These are phyloP conservation scores for Drosophila gaucha DNA, from an alignment of 2,888 invertebrate genomes.

Conservation along the genomic window DNA sequence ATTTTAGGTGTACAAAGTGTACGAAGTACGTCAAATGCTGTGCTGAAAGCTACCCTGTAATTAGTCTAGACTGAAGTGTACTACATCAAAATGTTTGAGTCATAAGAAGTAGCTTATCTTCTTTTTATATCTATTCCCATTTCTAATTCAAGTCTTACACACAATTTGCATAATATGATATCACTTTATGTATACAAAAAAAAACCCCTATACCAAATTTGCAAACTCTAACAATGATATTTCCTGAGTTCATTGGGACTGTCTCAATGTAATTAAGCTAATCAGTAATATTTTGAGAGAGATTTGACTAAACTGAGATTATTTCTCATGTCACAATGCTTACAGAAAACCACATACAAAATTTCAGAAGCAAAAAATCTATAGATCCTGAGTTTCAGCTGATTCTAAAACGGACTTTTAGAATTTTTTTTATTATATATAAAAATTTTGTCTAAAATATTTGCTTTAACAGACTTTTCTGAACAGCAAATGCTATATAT, in stretches of 20 bases:
- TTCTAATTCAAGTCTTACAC: slow-evolving; percentile 6
- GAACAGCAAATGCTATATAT: too few relatives aligned
- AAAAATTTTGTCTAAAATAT: too few relatives aligned
- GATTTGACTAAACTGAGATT: neutral
- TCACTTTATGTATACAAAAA: neutral
- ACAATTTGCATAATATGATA: slow-evolving; percentile 4
- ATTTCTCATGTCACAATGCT: too few relatives aligned
- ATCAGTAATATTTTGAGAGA: too few relatives aligned
- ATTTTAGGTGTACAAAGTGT: neutral
- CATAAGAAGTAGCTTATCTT: too few relatives aligned
- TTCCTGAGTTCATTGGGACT: slow-evolving; percentile 2
- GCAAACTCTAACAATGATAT: neutral
- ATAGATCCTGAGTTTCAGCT: neutral
- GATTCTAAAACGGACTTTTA: too few relatives aligned
- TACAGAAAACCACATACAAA: neutral
- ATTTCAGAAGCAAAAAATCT: too few relatives aligned
- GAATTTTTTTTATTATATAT: too few relatives aligned
- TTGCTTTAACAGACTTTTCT: too few relatives aligned
- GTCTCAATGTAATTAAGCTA: neutral
- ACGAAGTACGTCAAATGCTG: neutral
- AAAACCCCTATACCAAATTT: neutral
- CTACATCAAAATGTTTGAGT: too few relatives aligned
- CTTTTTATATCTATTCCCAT: neutral
- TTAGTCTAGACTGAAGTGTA: too few relatives aligned
- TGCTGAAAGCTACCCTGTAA: neutral